These are phyloP conservation scores for Drosophila hamatofila DNA, from an alignment of 2,888 invertebrate species.

Conservation along the genomic window DNA sequence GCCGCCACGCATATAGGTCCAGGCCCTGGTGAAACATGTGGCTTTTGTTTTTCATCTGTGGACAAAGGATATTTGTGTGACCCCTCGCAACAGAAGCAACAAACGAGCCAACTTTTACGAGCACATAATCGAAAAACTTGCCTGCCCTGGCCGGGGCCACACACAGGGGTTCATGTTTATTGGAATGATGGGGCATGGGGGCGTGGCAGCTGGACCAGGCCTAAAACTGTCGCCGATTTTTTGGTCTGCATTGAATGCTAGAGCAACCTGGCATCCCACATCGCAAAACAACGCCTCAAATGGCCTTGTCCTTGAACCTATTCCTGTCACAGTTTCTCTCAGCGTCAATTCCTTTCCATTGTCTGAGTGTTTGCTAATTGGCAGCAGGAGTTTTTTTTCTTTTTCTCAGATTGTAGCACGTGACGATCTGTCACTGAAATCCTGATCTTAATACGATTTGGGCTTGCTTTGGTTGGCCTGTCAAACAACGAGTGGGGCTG, in stretches of 20 bases:
- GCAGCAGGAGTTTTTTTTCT: constrained; percentile 57
- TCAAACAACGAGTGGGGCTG: neutral
- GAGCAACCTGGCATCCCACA: constrained; percentile 32
- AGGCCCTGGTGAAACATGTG: constrained; percentile 50
- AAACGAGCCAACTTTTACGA: constrained; percentile 76
- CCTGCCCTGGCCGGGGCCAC: constrained; percentile 9
- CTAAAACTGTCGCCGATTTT: constrained; percentile 49
- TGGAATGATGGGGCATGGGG: neutral
- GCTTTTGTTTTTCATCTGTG: constrained; percentile 57
- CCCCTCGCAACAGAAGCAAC: constrained; percentile 45
- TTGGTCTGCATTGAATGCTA: constrained; percentile 38
- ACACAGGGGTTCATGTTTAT: neutral
- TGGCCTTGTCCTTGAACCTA: constrained; percentile 22
- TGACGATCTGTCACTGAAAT: neutral
- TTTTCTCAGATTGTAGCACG: constrained; percentile 16
- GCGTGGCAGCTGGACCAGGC: constrained; percentile 29
- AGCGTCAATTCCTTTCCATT: neutral
- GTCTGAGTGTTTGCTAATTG: constrained; percentile 61
- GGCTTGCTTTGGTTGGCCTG: neutral
- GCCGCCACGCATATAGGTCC: no score
- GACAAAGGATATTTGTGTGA: constrained; percentile 65
- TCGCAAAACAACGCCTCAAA: constrained; percentile 12
- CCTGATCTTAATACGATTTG: neutral
- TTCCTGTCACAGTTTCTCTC: neutral
- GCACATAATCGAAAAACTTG: constrained; percentile 78